phyloP scores from a whole-genome alignment of 2,113 vertebrate species.

The Notothenia coriiceps region DNA sequence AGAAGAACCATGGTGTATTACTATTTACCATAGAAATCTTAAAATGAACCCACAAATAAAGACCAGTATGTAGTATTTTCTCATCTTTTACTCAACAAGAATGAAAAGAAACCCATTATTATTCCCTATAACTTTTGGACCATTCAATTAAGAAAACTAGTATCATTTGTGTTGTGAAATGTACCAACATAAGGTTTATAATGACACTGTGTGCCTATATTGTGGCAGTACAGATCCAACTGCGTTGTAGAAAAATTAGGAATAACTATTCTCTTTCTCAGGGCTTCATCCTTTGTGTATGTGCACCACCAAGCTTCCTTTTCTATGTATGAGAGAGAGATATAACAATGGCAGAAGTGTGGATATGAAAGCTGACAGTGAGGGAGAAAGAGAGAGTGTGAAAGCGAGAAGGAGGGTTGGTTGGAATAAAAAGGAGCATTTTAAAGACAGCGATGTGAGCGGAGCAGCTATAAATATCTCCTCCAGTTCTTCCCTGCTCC shows the following conservation, averaged over 20 bases:
- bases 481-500: conserved; percentile 34
- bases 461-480: conserved; percentile 76
- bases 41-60: not conserved
- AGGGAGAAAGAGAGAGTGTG: conserved; percentile 7
- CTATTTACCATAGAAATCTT: too few species aligned
- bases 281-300: not conserved
- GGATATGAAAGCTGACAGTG: conserved; percentile 26
- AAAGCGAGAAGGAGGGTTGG: conserved; percentile 12
- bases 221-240: not conserved
- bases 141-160: not conserved
- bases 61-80: not conserved
- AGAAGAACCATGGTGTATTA: too few species aligned
- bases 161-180: not conserved
- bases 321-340: not conserved
- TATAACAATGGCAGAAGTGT: conserved; percentile 17
- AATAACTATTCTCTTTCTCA: not conserved
- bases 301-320: not conserved
- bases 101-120: not conserved
- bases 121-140: not conserved
- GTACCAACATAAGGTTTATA: not conserved
- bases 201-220: not conserved
- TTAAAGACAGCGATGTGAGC: conserved; percentile 54
- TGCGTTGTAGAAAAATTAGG: not conserved
- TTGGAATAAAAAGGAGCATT: conserved; percentile 47
- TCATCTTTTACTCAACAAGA: not conserved